Conservation (phyloP, 2,797 vertebrate genomes). For the Lates japonicus region DNA sequence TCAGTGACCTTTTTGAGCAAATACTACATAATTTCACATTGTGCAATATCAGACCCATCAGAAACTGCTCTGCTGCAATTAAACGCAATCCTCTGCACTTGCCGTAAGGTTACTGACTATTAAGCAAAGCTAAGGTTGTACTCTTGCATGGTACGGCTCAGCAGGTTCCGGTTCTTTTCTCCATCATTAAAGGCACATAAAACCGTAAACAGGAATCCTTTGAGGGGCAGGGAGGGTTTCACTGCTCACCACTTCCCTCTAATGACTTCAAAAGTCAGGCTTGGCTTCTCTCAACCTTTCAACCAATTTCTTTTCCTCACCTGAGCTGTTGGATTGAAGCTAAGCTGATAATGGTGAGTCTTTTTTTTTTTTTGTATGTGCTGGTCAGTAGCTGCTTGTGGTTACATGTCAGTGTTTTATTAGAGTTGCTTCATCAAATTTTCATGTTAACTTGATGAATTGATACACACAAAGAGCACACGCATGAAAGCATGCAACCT, state of each 20-base stretch:
- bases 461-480: constrained; percentile 15
- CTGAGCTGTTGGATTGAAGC: constrained; percentile 20
- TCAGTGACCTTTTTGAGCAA: constrained; percentile 35
- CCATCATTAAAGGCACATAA: constrained; percentile 65
- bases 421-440: constrained; percentile 22
- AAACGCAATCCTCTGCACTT: constrained; percentile 17
- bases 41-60: constrained; percentile 12
- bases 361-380: constrained; percentile 6
- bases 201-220: constrained; percentile 42
- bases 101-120: constrained; percentile 38
- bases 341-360: constrained; percentile 4
- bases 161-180: constrained; percentile 50
- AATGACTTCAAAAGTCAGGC: constrained; percentile 47
- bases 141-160: neutral
- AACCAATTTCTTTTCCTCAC: constrained; percentile 17
- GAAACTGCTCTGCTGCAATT: constrained; percentile 32
- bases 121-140: constrained; percentile 44
- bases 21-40: constrained; percentile 34
- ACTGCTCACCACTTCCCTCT: constrained; percentile 33
- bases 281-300: constrained; percentile 25
- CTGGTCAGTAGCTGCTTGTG: constrained; percentile 4
- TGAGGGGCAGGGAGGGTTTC: constrained; percentile 22
- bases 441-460: constrained; percentile 40
- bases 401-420: neutral
- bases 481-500: constrained; percentile 18